A percentile compares a stretch with the other conserved stretches of the same genome.
These are phyloP conservation scores for Chrysomallon squamiferum DNA, from an alignment of 1,140 invertebrate genomes.

Conservation along the genomic window DNA sequence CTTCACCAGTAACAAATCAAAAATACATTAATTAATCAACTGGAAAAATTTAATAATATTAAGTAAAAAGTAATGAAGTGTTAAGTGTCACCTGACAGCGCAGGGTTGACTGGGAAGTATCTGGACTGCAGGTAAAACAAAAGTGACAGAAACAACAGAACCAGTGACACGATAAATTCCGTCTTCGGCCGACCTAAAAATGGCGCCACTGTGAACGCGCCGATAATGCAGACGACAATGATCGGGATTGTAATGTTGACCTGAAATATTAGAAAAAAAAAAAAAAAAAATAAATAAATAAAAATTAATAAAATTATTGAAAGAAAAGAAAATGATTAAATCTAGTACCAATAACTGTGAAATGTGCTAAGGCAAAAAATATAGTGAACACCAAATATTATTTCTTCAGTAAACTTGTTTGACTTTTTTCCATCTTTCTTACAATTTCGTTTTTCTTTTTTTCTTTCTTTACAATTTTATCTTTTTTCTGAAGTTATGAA, in stretches of 20 bases:
- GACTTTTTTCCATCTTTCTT: neutral
- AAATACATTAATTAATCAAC: too few relatives aligned
- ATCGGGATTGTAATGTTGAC: constrained; percentile 35
- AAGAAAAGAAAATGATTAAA: neutral
- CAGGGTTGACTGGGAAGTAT: constrained; percentile 14
- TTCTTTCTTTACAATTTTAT: neutral
- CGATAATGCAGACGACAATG: constrained; percentile 24
- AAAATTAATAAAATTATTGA: neutral
- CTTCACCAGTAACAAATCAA: neutral
- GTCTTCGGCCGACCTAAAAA: constrained; percentile 21
- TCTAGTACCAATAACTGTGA: too few relatives aligned
- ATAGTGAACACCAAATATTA: neutral
- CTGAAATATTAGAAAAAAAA: constrained; percentile 13
- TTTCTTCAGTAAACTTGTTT: neutral
- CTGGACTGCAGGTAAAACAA: constrained; percentile 29
- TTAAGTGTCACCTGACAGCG: constrained; percentile 1
- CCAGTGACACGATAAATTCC: constrained; percentile 30
- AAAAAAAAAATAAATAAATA: neutral
- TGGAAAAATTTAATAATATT: too few relatives aligned
- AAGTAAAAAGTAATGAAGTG: too few relatives aligned
- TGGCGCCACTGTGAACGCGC: constrained; percentile 26
- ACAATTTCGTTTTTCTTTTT: neutral
- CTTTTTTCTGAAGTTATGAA: neutral
- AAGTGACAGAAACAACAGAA: constrained; percentile 22
- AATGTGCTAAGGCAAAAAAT: too few relatives aligned